Evolutionary conservation across 2,113 vertebrate genomes (phyloP).

Genomic region (Tragelaphus buxtoni): DNA sequence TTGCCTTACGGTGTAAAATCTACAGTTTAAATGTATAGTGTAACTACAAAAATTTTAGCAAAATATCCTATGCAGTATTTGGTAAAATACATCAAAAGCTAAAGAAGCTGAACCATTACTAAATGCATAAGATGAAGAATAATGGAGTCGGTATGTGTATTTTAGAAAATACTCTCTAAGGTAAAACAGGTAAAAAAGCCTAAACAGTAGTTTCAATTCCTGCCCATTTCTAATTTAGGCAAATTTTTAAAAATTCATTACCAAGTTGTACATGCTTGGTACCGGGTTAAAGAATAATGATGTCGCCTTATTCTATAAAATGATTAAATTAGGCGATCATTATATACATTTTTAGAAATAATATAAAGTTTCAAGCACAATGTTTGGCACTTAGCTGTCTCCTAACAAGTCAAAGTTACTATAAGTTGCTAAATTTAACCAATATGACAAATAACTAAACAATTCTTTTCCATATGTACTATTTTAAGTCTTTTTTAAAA

Average conservation of each 20-base stretch:
- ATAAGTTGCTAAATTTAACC: conserved; percentile 1
- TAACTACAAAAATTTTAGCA: not conserved
- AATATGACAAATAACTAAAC: not conserved
- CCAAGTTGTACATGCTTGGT: not conserved
- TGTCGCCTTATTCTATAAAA: not conserved
- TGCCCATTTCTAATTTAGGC: not conserved
- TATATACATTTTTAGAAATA: not conserved
- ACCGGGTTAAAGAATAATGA: conserved; percentile 3
- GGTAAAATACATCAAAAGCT: not conserved
- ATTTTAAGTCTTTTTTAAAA: not conserved
- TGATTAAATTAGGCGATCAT: not conserved
- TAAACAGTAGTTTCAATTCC: not conserved
- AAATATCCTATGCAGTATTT: not conserved
- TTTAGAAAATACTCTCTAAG: conserved; percentile 25
- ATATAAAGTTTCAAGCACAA: not conserved
- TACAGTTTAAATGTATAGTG: not conserved
- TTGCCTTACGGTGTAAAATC: not conserved
- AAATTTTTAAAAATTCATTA: conserved; percentile 29
- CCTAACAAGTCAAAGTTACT: not conserved
- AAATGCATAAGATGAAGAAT: not conserved
- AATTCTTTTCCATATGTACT: not conserved
- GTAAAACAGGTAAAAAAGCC: not conserved
- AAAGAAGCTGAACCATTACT: not conserved
- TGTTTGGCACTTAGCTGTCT: not conserved
- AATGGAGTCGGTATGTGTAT: not conserved